A percentile compares a stretch with the other conserved stretches of the same genome.
Evolutionary conservation across 2,888 invertebrate species (phyloP).

Genomic region (Ephialtes manifestator): DNA sequence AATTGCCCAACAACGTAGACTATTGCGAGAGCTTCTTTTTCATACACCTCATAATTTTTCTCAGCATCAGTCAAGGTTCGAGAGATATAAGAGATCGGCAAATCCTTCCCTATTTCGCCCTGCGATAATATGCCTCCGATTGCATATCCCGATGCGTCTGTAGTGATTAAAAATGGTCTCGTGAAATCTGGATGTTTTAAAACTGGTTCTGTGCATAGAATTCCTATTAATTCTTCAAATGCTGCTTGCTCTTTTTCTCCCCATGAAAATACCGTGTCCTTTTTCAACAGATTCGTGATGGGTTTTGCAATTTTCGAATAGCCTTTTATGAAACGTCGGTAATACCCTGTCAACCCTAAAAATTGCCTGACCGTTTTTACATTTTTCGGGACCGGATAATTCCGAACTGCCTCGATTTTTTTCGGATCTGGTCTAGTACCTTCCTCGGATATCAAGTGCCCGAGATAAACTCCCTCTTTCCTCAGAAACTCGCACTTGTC

Average conservation of each 20-base stretch:
- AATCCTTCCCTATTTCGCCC: too few relatives aligned
- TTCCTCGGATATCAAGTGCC: too few relatives aligned
- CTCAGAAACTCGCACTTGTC: too few relatives aligned
- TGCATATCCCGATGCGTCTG: too few relatives aligned
- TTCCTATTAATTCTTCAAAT: too few relatives aligned
- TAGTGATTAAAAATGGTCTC: not conserved
- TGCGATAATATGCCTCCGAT: too few relatives aligned
- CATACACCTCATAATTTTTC: not conserved
- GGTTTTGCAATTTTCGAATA: too few relatives aligned
- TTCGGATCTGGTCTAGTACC: not conserved
- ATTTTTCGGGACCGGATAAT: not conserved
- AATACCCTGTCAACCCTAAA: not conserved
- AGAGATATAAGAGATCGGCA: not conserved
- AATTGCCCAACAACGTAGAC: too few relatives aligned
- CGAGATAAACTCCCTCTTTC: too few relatives aligned
- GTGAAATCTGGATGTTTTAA: not conserved
- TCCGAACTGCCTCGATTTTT: not conserved
- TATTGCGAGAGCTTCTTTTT: too few relatives aligned
- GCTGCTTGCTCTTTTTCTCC: not conserved
- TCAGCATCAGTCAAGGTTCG: not conserved
- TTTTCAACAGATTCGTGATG: not conserved
- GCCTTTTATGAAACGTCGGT: too few relatives aligned
- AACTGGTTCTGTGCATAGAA: not conserved
- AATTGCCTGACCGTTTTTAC: not conserved
- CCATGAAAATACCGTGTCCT: not conserved